These are phyloP conservation scores for Sipha flava DNA, from an alignment of 1,140 invertebrate species.

Conservation along the genomic window DNA sequence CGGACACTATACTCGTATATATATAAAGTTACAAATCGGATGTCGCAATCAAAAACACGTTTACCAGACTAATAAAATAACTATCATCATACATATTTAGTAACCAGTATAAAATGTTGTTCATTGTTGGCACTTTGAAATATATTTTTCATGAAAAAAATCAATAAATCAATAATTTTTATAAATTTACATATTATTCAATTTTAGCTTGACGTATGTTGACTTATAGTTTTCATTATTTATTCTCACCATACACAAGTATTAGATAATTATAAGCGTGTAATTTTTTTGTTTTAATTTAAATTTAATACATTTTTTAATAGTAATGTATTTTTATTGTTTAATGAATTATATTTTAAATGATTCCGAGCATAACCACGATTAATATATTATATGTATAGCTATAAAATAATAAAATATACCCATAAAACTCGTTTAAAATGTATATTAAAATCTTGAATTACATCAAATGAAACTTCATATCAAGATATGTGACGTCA, in stretches of 20 bases:
- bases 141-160: too few species aligned
- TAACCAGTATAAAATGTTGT: neutral
- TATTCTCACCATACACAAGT: too few species aligned
- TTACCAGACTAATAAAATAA: conserved; percentile 3
- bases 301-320: neutral
- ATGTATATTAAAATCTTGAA: neutral
- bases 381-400: neutral
- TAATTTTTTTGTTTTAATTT: too few species aligned
- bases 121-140: neutral
- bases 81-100: neutral
- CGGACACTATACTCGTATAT: neutral
- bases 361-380: neutral
- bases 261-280: too few species aligned
- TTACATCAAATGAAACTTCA: neutral
- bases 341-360: neutral
- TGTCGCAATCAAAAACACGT: conserved; percentile 13
- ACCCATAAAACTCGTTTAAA: neutral
- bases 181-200: too few species aligned
- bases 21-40: conserved; percentile 8
- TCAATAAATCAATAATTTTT: too few species aligned
- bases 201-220: too few species aligned
- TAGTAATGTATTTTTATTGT: neutral
- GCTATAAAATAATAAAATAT: conserved; percentile 1
- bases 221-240: too few species aligned
- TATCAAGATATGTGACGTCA: neutral